Conservation (phyloP, 2,113 vertebrate genomes). For the Carassius gibelio region DNA sequence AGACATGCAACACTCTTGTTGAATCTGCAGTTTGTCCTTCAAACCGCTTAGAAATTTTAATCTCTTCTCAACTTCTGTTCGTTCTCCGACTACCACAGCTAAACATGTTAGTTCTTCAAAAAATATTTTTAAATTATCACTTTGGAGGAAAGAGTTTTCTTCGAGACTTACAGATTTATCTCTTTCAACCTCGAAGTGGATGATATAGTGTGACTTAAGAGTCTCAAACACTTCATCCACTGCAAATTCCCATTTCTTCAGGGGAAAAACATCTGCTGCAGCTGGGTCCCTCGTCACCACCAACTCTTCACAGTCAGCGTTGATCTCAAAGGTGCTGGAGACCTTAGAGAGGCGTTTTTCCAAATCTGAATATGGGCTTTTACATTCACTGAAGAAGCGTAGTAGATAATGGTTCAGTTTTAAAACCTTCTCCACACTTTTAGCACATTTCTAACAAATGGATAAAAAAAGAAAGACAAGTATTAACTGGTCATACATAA, state of each 20-base stretch:
- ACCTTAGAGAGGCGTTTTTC: conserved; percentile 56
- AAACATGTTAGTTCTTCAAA: conserved; percentile 20
- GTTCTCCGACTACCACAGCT: conserved; percentile 65
- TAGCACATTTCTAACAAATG: conserved; percentile 18
- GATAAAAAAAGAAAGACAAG: conserved; percentile 24
- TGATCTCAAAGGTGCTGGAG: conserved; percentile 49
- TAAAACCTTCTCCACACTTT: conserved; percentile 56
- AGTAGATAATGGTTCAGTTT: conserved; percentile 56
- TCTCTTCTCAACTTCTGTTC: conserved; percentile 47
- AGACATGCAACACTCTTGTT: conserved; percentile 40
- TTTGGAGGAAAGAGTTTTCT: conserved; percentile 27
- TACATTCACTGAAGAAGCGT: conserved; percentile 61
- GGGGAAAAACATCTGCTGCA: conserved; percentile 4
- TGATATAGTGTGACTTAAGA: conserved; percentile 40
- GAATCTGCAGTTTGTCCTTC: not conserved
- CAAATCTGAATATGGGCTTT: conserved; percentile 45
- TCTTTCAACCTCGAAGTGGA: conserved; percentile 56
- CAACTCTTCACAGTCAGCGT: conserved; percentile 53
- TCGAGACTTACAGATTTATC: conserved; percentile 27
- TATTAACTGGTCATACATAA: conserved; percentile 1
- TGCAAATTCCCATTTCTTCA: conserved; percentile 56
- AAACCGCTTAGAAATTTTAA: conserved; percentile 17
- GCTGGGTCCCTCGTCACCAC: conserved; percentile 57
- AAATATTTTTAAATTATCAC: conserved; percentile 60
- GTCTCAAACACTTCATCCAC: conserved; percentile 47